A percentile compares a stretch with the other conserved stretches of the same genome.
Evolutionary conservation across 2,797 vertebrate genomes (phyloP).

Genomic region (Loris lydekkerianus): DNA sequence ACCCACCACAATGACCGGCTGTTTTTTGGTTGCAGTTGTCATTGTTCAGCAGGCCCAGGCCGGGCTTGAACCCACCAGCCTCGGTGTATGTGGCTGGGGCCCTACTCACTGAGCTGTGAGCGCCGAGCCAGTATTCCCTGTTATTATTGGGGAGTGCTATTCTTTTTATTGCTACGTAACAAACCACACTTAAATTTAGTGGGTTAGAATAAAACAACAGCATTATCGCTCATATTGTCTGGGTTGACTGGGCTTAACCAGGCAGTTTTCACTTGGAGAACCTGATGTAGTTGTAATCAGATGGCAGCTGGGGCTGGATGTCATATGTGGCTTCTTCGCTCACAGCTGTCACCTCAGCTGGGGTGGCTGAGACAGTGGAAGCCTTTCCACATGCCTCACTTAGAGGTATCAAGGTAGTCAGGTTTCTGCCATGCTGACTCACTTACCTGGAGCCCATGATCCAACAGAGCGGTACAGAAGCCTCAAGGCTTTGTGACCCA

Average conservation of each 20-base stretch:
- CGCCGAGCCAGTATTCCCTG: neutral
- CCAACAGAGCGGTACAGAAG: neutral
- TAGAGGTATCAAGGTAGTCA: neutral
- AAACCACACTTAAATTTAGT: neutral
- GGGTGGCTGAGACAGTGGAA: neutral
- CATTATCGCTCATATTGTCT: neutral
- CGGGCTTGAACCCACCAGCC: too few species aligned
- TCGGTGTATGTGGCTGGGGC: too few species aligned
- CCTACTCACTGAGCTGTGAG: too few species aligned
- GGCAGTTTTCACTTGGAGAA: neutral
- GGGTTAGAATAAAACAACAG: slow-evolving; percentile 17
- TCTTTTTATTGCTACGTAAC: neutral
- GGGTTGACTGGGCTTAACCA: neutral
- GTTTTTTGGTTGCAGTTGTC: too few species aligned
- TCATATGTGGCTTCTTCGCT: neutral
- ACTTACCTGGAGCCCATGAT: neutral
- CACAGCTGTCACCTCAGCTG: neutral
- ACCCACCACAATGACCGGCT: too few species aligned
- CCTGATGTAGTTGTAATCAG: neutral
- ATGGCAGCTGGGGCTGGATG: neutral
- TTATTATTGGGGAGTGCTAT: neutral
- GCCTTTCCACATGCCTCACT: neutral
- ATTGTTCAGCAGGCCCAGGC: too few species aligned
- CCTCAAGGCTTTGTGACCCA: neutral
- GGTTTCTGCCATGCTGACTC: neutral